Conservation (phyloP, 2,113 vertebrate genomes). For the Oxyruncus cristatus region DNA sequence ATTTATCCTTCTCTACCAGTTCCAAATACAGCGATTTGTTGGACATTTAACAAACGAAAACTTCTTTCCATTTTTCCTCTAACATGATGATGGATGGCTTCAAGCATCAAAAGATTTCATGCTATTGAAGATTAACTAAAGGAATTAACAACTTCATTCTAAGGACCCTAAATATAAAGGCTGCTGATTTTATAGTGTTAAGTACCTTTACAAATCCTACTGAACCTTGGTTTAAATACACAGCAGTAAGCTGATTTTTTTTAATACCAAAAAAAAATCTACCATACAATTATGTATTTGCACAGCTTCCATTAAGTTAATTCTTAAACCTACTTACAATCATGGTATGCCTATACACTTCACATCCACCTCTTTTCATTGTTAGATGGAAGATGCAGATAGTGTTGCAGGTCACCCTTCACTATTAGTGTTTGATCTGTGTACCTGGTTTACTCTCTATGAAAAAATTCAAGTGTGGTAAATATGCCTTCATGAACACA, state of each 20-base stretch:
- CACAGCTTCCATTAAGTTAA: background rate
- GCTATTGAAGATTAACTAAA: background rate
- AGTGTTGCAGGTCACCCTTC: background rate
- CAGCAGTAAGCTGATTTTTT: background rate
- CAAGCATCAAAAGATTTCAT: background rate
- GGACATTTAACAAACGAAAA: background rate
- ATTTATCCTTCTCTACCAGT: background rate
- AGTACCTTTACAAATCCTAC: background rate
- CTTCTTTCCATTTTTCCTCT: background rate
- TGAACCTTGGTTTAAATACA: background rate
- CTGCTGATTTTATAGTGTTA: background rate
- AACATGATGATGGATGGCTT: background rate
- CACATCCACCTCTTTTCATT: background rate
- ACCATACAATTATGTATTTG: background rate
- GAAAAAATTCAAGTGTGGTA: background rate
- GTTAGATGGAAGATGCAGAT: background rate
- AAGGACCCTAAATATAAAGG: background rate
- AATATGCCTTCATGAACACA: background rate
- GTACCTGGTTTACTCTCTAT: background rate
- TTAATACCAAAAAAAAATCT: background rate
- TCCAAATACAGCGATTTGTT: background rate
- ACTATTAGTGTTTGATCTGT: background rate
- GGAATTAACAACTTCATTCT: background rate
- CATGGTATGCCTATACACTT: background rate
- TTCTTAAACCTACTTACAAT: background rate